These are phyloP conservation scores for Yponomeuta sedellus DNA, from an alignment of 2,888 invertebrate genomes.

Conservation along the genomic window DNA sequence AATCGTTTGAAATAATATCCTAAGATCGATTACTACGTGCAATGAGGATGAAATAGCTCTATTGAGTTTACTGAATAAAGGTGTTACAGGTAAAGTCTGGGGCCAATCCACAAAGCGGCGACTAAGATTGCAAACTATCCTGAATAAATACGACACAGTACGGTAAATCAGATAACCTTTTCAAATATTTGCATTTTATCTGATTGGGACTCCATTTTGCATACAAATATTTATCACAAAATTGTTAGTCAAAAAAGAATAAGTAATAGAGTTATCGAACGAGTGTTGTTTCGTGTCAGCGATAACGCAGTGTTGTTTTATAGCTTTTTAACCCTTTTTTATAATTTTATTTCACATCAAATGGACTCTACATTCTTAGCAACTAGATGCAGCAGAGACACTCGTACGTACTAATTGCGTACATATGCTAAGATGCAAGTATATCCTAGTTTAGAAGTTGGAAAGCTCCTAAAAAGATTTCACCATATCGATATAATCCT, in stretches of 20 bases:
- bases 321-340: background rate
- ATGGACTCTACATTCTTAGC: background rate
- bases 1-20: no score
- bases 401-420: background rate
- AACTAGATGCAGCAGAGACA: background rate
- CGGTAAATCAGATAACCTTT: background rate
- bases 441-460: no score
- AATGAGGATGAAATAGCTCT: background rate
- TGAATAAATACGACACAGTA: background rate
- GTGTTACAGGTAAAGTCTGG: background rate
- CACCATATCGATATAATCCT: no score
- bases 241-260: background rate
- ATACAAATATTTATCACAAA: background rate
- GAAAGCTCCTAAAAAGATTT: no score
- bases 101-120: background rate
- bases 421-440: no score
- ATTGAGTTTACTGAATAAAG: background rate
- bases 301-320: background rate
- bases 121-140: background rate
- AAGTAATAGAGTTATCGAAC: constrained; percentile 3
- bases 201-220: background rate
- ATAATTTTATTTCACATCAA: background rate
- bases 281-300: background rate
- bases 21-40: background rate
- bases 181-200: constrained; percentile 1